Conservation (phyloP, 64 coral and sea anemone species). For the Porites australiensis region DNA sequence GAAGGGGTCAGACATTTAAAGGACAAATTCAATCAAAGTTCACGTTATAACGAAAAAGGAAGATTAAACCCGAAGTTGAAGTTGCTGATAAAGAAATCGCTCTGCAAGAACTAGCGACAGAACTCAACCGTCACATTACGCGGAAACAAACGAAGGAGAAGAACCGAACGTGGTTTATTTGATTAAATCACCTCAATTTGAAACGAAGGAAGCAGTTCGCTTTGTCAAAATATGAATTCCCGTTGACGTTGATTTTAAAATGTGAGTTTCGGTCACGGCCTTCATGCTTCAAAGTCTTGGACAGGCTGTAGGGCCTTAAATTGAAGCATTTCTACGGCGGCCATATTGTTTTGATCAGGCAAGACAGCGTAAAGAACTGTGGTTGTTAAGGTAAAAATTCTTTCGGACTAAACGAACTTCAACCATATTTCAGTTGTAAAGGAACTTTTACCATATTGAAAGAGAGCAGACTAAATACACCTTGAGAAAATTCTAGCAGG, state of each 20-base stretch:
- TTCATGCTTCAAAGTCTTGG: neutral
- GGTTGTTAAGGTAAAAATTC: neutral
- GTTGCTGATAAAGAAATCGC: neutral
- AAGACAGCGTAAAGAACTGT: neutral
- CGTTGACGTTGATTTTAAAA: neutral
- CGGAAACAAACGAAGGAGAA: neutral
- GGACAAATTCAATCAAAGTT: constrained; percentile 5
- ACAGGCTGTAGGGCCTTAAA: too few species aligned
- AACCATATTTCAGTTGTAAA: neutral
- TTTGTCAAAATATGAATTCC: neutral
- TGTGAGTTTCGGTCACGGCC: too few species aligned
- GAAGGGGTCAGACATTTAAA: neutral
- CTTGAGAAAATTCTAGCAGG: neutral
- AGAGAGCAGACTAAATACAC: neutral
- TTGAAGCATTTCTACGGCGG: constrained; percentile 9
- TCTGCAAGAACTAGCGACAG: too few species aligned
- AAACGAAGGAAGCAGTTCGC: neutral
- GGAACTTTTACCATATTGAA: neutral
- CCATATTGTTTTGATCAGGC: constrained; percentile 27
- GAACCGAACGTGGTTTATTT: neutral
- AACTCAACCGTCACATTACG: neutral
- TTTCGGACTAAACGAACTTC: too few species aligned
- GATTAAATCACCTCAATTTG: neutral
- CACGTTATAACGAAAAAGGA: neutral
- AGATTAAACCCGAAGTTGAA: neutral